phyloP scores from a whole-genome alignment of 2,797 vertebrate genomes.

The Acrossocheilus wenchowensis region DNA sequence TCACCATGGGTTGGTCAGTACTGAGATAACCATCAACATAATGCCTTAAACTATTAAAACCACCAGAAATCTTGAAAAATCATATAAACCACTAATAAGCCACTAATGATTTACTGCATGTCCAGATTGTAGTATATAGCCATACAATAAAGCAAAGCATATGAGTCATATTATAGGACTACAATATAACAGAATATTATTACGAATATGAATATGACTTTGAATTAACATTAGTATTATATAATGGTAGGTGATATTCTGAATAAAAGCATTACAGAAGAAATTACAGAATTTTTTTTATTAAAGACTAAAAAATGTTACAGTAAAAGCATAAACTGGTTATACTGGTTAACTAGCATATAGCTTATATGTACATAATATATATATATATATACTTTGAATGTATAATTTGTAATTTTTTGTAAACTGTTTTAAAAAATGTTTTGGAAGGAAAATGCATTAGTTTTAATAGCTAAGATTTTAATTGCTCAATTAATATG shows the following conservation, averaged over 20 bases:
- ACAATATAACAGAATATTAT: background rate
- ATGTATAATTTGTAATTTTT: background rate
- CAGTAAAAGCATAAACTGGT: background rate
- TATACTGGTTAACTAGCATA: too few species aligned
- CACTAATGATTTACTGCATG: background rate
- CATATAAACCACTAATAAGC: background rate
- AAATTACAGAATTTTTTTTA: background rate
- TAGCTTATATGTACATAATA: background rate
- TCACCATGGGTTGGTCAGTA: background rate
- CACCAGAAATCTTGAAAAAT: background rate
- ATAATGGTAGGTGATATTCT: background rate
- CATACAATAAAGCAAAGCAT: background rate
- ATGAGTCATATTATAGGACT: background rate
- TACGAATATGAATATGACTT: background rate
- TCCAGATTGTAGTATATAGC: background rate
- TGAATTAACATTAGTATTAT: background rate
- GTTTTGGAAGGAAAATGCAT: background rate
- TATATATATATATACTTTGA: too few species aligned
- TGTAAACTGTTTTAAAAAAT: background rate
- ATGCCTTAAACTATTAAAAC: background rate
- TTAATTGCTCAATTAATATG: background rate
- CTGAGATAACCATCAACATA: background rate
- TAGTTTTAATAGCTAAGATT: background rate
- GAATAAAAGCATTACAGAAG: background rate
- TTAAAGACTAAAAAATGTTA: too few species aligned